Conservation (phyloP, 1,140 invertebrate genomes). For the Lasioglossum baleicum region DNA sequence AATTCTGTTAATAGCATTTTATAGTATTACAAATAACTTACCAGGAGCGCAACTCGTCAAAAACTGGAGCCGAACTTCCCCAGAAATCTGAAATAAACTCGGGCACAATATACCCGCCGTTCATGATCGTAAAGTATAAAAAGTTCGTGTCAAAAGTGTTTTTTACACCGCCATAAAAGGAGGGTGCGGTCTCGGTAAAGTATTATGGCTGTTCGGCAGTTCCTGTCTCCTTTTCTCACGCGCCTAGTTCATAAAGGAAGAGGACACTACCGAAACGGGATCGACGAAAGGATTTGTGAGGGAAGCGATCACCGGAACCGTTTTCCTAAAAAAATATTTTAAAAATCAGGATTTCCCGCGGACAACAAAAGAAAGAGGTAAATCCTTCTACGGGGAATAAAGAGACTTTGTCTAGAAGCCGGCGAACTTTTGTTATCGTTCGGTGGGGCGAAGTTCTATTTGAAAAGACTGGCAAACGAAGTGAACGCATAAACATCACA, state of each 20-base stretch:
- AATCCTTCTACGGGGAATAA: background rate
- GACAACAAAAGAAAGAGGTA: background rate
- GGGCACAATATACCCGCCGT: background rate
- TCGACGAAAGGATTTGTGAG: background rate
- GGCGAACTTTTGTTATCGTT: background rate
- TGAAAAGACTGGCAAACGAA: background rate
- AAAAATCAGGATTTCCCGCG: no score
- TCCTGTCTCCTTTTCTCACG: background rate
- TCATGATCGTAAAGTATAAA: slow-evolving; percentile 13
- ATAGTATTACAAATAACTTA: no score
- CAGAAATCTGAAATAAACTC: slow-evolving; percentile 19
- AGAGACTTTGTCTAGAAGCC: background rate
- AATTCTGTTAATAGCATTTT: no score
- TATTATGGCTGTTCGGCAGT: slow-evolving; percentile 4
- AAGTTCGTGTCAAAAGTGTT: slow-evolving; percentile 36
- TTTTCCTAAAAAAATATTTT: no score
- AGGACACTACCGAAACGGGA: background rate
- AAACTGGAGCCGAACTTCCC: background rate
- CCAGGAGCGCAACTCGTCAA: background rate
- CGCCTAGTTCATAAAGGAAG: slow-evolving; percentile 12
- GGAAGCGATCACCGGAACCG: no score
- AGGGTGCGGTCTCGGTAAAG: background rate
- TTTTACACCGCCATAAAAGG: slow-evolving; percentile 38
- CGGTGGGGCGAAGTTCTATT: background rate
- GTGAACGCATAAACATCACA: slow-evolving; percentile 24